These are phyloP conservation scores for Ypsolopha scabrella DNA, from an alignment of 2,888 invertebrate genomes.

Conservation along the genomic window DNA sequence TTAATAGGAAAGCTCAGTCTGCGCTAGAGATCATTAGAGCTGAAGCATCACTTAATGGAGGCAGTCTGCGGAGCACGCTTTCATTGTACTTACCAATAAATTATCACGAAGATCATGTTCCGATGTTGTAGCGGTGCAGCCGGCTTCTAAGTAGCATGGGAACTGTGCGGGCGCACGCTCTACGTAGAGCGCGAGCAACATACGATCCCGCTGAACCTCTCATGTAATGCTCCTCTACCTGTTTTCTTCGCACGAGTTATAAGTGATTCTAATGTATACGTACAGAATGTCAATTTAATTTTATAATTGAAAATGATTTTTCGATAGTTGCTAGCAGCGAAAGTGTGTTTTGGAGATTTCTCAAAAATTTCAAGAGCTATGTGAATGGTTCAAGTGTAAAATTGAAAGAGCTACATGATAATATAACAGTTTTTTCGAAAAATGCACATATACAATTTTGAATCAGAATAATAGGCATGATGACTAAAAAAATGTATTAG, in stretches of 20 bases:
- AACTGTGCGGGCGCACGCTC: conserved; percentile 17
- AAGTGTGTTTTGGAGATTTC: too few relatives aligned
- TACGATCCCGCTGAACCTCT: background rate
- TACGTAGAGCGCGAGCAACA: background rate
- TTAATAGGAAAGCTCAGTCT: too few relatives aligned
- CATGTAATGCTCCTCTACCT: background rate
- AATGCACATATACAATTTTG: background rate
- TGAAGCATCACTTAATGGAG: conserved; percentile 35
- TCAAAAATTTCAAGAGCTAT: too few relatives aligned
- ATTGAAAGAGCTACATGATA: background rate
- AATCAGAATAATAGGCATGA: too few relatives aligned
- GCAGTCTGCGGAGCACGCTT: conserved; percentile 38
- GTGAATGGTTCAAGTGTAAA: too few relatives aligned
- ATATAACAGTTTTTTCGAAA: background rate
- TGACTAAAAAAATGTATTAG: too few relatives aligned
- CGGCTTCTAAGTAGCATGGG: conserved; percentile 42
- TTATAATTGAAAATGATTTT: too few relatives aligned
- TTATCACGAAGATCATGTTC: conserved; percentile 62
- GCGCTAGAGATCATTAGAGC: too few relatives aligned
- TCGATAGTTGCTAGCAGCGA: too few relatives aligned
- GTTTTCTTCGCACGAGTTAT: background rate
- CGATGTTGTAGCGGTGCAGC: conserved; percentile 39
- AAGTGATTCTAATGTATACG: too few relatives aligned
- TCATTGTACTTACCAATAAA: conserved; percentile 50
- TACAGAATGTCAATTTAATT: too few relatives aligned